Evolutionary conservation across 2,888 invertebrate genomes (phyloP).

Genomic region (Ophion slaviceki): DNA sequence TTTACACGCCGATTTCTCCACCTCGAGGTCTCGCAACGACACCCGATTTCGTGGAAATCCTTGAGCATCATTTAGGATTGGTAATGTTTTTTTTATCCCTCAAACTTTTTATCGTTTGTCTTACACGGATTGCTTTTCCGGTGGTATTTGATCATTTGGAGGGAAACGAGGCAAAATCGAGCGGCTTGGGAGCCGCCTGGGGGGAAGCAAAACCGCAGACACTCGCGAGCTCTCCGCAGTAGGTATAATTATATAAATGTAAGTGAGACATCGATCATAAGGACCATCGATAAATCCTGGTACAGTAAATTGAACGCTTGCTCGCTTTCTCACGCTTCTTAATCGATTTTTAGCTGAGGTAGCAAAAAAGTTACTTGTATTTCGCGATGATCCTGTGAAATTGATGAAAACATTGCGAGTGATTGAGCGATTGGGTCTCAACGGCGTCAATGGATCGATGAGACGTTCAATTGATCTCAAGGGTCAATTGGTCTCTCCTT

Average conservation of each 20-base stretch:
- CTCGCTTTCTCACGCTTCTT: constrained; percentile 17
- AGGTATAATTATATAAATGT: neutral
- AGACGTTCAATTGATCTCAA: too few species aligned
- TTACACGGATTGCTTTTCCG: neutral
- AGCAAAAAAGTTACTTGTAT: neutral
- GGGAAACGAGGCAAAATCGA: constrained; percentile 34
- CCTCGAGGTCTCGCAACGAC: constrained; percentile 3
- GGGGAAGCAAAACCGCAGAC: constrained; percentile 30
- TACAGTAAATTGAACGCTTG: constrained; percentile 7
- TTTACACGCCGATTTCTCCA: constrained; percentile 6
- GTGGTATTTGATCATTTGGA: constrained; percentile 21
- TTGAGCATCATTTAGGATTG: constrained; percentile 41
- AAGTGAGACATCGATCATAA: constrained; percentile 18
- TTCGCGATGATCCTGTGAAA: neutral
- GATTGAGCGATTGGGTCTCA: neutral
- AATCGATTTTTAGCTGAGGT: neutral
- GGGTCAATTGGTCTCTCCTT: too few species aligned
- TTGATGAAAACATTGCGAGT: neutral
- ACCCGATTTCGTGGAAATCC: constrained; percentile 66
- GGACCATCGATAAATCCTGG: neutral
- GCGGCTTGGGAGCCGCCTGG: constrained; percentile 37
- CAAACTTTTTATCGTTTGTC: constrained; percentile 14
- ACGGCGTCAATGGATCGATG: too few species aligned
- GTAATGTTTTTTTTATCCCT: neutral
- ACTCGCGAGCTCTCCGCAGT: constrained; percentile 15